phyloP scores from a whole-genome alignment of 2,113 vertebrate species.

The Tringa solitaria region DNA sequence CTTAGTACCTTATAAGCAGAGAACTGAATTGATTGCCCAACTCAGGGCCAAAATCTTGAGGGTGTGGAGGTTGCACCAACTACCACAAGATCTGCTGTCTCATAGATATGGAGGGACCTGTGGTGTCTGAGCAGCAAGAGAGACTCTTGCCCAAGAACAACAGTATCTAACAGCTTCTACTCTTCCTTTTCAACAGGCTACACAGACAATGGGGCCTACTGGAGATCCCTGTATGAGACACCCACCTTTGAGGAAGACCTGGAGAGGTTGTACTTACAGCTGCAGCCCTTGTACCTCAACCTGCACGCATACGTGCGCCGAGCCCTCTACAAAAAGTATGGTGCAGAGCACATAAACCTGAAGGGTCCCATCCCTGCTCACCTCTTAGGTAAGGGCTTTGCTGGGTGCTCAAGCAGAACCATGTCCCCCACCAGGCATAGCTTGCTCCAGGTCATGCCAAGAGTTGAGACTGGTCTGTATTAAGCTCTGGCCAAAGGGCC shows the following conservation, averaged over 20 bases:
- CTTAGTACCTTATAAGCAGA: not conserved
- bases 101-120: not conserved
- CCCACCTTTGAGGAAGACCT: conserved; percentile 87
- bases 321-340: conserved; percentile 85
- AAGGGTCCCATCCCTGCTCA: conserved; percentile 96
- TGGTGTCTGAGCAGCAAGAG: not conserved
- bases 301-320: conserved; percentile 93
- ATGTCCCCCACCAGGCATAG: not conserved
- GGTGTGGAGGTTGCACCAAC: not conserved
- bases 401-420: not conserved
- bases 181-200: conserved; percentile 73
- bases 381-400: conserved; percentile 82
- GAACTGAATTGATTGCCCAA: not conserved
- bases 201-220: conserved; percentile 85
- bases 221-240: conserved; percentile 90
- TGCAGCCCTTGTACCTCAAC: conserved; percentile 90
- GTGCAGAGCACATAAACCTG: conserved; percentile 81
- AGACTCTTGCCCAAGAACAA: not conserved
- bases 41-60: not conserved
- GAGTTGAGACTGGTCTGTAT: not conserved
- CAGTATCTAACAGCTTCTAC: not conserved
- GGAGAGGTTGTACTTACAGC: conserved; percentile 86
- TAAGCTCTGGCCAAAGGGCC: not conserved
- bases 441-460: not conserved
- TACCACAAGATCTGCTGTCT: not conserved